Percentiles rank a stretch among this genome's conserved stretches.
phyloP scores from a whole-genome alignment of 2,113 vertebrate species.

The Sakesphorus luctuosus region DNA sequence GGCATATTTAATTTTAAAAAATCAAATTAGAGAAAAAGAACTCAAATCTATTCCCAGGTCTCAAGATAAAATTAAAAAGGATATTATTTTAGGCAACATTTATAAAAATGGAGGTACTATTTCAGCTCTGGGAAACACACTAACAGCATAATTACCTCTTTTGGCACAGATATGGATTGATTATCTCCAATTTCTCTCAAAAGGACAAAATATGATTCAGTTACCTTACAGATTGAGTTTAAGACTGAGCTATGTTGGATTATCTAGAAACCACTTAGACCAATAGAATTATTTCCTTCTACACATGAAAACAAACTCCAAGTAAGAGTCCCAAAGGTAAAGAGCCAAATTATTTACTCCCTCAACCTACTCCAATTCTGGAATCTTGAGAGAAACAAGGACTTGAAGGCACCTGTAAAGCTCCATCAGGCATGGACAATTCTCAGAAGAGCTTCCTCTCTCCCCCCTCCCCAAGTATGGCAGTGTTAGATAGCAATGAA shows the following conservation, averaged over 20 bases:
- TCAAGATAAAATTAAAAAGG: conserved; percentile 59
- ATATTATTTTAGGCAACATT: conserved; percentile 31
- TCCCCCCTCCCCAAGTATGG: not conserved
- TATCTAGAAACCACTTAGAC: not conserved
- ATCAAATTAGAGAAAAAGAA: conserved; percentile 63
- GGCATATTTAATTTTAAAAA: conserved; percentile 57
- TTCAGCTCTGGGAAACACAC: conserved; percentile 24
- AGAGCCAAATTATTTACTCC: conserved; percentile 1
- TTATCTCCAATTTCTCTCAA: not conserved
- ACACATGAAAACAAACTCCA: not conserved
- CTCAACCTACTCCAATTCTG: not conserved
- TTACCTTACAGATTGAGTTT: not conserved
- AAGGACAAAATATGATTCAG: conserved; percentile 19
- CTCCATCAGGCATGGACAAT: not conserved
- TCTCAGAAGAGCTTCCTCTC: not conserved
- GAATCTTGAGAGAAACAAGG: not conserved
- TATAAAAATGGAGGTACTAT: not conserved
- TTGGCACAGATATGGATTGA: not conserved
- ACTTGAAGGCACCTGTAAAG: not conserved
- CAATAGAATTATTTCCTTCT: conserved; percentile 11
- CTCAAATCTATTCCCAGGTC: conserved; percentile 10
- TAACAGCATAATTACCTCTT: not conserved
- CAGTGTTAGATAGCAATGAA: not conserved
- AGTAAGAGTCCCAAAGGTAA: not conserved
- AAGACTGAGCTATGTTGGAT: not conserved